phyloP scores from a whole-genome alignment of 2,888 invertebrate genomes.

The Pimpla rufipes region DNA sequence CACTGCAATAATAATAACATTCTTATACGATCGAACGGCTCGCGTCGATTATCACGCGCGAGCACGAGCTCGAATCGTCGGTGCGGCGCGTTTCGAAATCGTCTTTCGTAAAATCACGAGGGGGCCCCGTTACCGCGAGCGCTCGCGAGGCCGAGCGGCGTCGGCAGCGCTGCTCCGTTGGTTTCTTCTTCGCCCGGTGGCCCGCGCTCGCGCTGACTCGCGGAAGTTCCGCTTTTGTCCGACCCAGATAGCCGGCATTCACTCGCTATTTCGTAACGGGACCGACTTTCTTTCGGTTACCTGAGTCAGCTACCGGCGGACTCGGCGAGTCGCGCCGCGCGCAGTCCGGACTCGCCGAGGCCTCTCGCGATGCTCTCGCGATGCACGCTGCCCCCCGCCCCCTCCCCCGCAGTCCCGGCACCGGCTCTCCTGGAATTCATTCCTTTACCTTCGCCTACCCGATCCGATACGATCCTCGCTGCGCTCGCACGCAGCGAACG shows the following conservation, averaged over 20 bases:
- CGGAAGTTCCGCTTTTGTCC: conserved; percentile 84
- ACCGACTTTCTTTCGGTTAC: conserved; percentile 79
- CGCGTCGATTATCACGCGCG: too few species aligned
- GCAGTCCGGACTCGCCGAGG: too few species aligned
- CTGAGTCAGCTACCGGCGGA: conserved; percentile 61
- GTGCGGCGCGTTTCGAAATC: conserved; percentile 52
- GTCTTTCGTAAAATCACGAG: conserved; percentile 61
- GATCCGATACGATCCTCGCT: too few species aligned
- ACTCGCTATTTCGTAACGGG: conserved; percentile 85
- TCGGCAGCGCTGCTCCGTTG: conserved; percentile 46
- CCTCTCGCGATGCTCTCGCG: conserved; percentile 1
- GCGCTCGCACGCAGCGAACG: too few species aligned
- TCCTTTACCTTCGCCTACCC: background rate
- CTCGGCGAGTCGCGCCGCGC: background rate
- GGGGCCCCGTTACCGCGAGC: conserved; percentile 42
- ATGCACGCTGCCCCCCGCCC: background rate
- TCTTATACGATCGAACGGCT: too few species aligned
- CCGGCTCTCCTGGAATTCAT: background rate
- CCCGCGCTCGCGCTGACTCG: conserved; percentile 66
- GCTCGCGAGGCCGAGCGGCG: conserved; percentile 31
- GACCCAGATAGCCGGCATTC: conserved; percentile 84
- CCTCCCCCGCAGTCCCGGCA: background rate
- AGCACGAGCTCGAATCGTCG: conserved; percentile 18
- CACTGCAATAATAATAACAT: too few species aligned
- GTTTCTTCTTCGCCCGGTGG: conserved; percentile 20